Percentiles rank a stretch among this genome's conserved stretches.
Conservation (phyloP, 2,888 invertebrate species). For the Pyralis farinalis region DNA sequence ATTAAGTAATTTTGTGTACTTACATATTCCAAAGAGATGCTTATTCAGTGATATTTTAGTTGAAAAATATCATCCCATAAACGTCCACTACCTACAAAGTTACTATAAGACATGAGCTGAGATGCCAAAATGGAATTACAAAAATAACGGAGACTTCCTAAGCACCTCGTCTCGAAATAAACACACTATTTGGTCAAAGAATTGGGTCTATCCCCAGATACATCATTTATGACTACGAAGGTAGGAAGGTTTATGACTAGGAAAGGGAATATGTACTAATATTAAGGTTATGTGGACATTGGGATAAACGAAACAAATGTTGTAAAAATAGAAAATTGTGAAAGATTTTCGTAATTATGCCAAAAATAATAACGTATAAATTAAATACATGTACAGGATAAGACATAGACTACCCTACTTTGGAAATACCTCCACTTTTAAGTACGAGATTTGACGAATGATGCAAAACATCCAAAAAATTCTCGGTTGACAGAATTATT, state of each 20-base stretch:
- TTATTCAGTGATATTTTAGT: too few relatives aligned
- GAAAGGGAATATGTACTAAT: slow-evolving; percentile 2
- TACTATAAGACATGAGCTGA: neutral
- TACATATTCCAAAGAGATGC: too few relatives aligned
- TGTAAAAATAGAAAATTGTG: neutral
- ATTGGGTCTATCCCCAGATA: neutral
- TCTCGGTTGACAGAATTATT: too few relatives aligned
- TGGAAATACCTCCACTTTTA: too few relatives aligned
- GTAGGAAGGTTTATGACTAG: too few relatives aligned
- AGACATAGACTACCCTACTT: too few relatives aligned
- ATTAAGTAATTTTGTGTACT: too few relatives aligned
- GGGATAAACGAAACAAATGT: neutral
- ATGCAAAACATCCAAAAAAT: too few relatives aligned
- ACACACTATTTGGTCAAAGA: slow-evolving; percentile 3
- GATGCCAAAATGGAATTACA: slow-evolving; percentile 3
- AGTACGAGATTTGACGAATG: too few relatives aligned
- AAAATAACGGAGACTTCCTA: slow-evolving; percentile 1
- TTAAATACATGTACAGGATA: too few relatives aligned
- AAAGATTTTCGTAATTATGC: neutral
- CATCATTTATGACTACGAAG: slow-evolving; percentile 2
- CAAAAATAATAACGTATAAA: too few relatives aligned
- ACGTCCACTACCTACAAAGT: neutral
- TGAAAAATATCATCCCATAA: too few relatives aligned
- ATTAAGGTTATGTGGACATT: neutral
- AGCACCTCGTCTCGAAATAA: slow-evolving; percentile 4